These are phyloP conservation scores for Nyctibius grandis DNA, from an alignment of 2,797 vertebrate species.

Conservation along the genomic window DNA sequence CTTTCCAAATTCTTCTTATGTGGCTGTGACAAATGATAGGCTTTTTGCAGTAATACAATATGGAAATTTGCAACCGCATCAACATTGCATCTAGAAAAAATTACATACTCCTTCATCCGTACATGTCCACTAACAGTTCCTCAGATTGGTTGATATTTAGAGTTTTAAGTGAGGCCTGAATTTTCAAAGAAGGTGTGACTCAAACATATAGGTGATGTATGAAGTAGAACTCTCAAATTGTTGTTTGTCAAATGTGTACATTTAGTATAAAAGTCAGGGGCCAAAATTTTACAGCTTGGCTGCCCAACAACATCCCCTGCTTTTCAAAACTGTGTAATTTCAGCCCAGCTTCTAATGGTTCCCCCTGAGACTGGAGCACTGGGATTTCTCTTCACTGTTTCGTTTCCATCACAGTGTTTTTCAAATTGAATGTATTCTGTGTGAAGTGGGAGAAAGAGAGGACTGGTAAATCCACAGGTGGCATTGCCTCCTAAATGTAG, in stretches of 20 bases:
- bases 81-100: not conserved
- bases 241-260: not conserved
- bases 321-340: not conserved
- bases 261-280: not conserved
- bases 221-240: not conserved
- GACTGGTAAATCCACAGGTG: not conserved
- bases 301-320: not conserved
- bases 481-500: not conserved
- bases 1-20: not conserved
- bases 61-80: not conserved
- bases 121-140: not conserved
- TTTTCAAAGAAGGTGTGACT: not conserved
- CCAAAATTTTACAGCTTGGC: not conserved
- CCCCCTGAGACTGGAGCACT: not conserved
- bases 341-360: not conserved
- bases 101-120: not conserved
- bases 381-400: not conserved
- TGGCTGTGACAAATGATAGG: not conserved
- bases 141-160: not conserved
- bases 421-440: not conserved
- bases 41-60: not conserved
- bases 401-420: not conserved
- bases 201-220: not conserved
- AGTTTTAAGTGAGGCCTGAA: not conserved
- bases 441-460: not conserved